Evolutionary conservation across 2,888 invertebrate species (phyloP).

Genomic region (Margaritifera margaritifera): DNA sequence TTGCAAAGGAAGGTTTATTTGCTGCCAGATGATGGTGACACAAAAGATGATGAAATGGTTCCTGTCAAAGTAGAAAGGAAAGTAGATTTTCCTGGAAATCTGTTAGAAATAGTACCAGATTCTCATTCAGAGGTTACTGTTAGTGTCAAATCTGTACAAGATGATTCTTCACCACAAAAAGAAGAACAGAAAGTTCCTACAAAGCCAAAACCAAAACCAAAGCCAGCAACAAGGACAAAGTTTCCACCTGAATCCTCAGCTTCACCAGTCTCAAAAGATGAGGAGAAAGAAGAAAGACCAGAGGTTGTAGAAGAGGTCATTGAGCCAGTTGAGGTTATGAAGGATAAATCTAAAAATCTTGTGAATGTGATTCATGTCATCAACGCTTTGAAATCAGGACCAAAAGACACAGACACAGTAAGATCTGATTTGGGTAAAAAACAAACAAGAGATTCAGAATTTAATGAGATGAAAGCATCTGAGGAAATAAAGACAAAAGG

Average conservation of each 20-base stretch:
- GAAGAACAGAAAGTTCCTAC: too few relatives aligned
- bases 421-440: too few relatives aligned
- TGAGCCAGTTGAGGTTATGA: conserved; percentile 26
- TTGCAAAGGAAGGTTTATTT: too few relatives aligned
- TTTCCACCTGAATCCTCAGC: conserved; percentile 19
- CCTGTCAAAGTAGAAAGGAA: conserved; percentile 24
- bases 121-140: too few relatives aligned
- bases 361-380: conserved; percentile 35
- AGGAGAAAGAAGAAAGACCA: conserved; percentile 7
- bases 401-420: too few relatives aligned
- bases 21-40: not conserved
- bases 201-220: too few relatives aligned
- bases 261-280: conserved; percentile 11
- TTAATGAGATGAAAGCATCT: too few relatives aligned
- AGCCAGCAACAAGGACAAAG: conserved; percentile 10
- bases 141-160: too few relatives aligned
- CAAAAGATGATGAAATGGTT: conserved; percentile 16
- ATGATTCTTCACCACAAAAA: too few relatives aligned
- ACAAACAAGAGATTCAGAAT: too few relatives aligned
- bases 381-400: conserved; percentile 23
- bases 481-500: not conserved
- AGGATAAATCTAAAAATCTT: conserved; percentile 25
- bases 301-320: conserved; percentile 36
- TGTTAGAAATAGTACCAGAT: too few relatives aligned
- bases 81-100: conserved; percentile 11